Evolutionary conservation across 1,140 invertebrate genomes (phyloP), one percentile per base, ranked within the genome.

Genomic region (Drosophila ambigua): DNA sequence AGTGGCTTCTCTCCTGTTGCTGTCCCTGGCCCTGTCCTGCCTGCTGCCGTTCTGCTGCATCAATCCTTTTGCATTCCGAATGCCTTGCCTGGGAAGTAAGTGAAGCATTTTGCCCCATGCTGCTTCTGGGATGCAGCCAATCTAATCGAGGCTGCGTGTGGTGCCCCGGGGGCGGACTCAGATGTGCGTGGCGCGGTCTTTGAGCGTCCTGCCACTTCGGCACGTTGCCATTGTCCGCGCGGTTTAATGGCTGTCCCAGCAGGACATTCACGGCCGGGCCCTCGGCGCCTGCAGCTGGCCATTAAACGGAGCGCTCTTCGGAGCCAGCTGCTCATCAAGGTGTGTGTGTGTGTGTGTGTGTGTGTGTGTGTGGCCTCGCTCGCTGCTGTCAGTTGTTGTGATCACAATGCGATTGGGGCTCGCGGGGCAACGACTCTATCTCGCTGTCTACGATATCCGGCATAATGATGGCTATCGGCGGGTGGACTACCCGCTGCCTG

Each of bases 231-330:
- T 96, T 90, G 94, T 96, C 0, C 94, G 93, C 81, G 92, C 95
- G 0, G 94, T 93, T 9, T 93, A 94, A 63, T 97, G 96, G 96
- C 92, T 96, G 79, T 96, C 96, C 2, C 96, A 97, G 90, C 95
- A 96, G 89, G 96, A 97, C 87, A 93, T 97, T 39, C 35, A 64
- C 63, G 26, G 13, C 23, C 92, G 97, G 95, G 95, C 52, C 96
- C 97, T 90, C 93, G 93, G 13, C 95, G 95, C 77, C 93, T 96
- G 7, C 92, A 93, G 61, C 95, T 95, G 7, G 97, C 97, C 85
- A 94, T 97, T 8, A 96, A 95, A 2, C 96, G 97, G 87, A 95
- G 96, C 11, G 96, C 96, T 26, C 90, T 53, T 74, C 97, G 5
- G 50, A 96, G 96, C 72, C 94, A 96, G 89, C 96, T 0, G 95